Evolutionary conservation across 2,797 vertebrate genomes (phyloP).

Genomic region (Rhodeus uyekii): DNA sequence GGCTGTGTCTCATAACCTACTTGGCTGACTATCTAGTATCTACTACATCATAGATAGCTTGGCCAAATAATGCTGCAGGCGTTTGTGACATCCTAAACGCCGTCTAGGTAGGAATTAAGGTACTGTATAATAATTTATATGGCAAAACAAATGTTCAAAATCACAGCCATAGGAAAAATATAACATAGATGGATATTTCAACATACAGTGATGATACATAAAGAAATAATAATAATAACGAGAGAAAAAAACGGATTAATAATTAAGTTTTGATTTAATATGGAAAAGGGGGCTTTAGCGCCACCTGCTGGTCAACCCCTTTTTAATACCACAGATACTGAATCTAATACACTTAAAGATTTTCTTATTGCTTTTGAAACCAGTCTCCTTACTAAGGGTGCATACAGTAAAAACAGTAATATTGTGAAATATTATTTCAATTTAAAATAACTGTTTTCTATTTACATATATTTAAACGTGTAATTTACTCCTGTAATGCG

Average conservation of each 20-base stretch:
- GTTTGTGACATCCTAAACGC: not conserved
- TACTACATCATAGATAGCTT: constrained; percentile 23
- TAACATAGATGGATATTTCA: not conserved
- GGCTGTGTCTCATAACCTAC: not conserved
- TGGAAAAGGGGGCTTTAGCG: not conserved
- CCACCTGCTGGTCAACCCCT: not conserved
- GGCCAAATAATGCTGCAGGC: not conserved
- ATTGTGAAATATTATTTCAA: not conserved
- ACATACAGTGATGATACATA: not conserved
- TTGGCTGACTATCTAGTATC: constrained; percentile 16
- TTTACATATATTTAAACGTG: not conserved
- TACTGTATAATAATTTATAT: not conserved
- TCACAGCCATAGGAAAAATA: not conserved
- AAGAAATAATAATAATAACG: not conserved
- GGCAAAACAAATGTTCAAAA: not conserved
- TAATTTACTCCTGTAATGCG: not conserved
- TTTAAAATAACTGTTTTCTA: not conserved
- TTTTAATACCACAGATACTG: not conserved
- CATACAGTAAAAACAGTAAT: not conserved
- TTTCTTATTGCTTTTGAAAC: not conserved
- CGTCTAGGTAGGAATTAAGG: not conserved
- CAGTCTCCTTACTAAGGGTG: not conserved
- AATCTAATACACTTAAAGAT: not conserved
- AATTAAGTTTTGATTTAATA: not conserved
- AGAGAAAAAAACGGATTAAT: not conserved